Evolutionary conservation across 2,888 invertebrate species (phyloP), one percentile per base, ranked within the genome.

Genomic region (Hypsopygia costalis): DNA sequence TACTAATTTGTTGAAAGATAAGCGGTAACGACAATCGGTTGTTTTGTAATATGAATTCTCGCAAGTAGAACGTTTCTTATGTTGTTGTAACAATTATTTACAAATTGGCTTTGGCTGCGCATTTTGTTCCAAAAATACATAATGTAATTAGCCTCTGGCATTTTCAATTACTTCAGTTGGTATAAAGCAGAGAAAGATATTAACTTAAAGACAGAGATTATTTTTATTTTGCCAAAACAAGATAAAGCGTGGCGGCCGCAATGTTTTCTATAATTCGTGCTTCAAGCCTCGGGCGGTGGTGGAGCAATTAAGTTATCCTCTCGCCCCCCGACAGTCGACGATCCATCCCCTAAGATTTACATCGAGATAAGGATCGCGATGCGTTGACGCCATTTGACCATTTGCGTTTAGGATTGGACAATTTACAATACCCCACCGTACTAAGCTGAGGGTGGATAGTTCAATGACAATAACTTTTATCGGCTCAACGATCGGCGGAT

Each of bases 301-400:
- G 46, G 57, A 65, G 77, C 80, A 81, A 82, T 83, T 81, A 81
- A 75, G 78, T 76, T 82, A 82, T 81, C 79, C 73, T 55, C 58
- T 58, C 62, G 55, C 58, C 63, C 67, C 70, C 64, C 59, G 64
- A 62, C 75, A 64, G 68, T 63, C 62, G 54, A 58, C 61, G 67
- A 70, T 80, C 70, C 67, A 61, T 73, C 74, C 74, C 73, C 75
- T 60, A 64, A 79, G 82, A 82, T 82, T 75, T 65, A 68, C 67
- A 67, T 52, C 47, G 49, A 60, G 86, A 87, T 86, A 83, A 80
- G 73, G 49, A 75, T 78, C 76, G 56, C 69, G 66, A 74, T 77
- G 69, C 71, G 75, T 79, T 77, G 80, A 80, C 76, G 82, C 79
- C 85, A 81, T 85, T 83, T 83, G 81, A 79, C 69, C 69, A 69